Evolutionary conservation across 2,113 vertebrate species (phyloP).

Genomic region (Mesembrinibis cayennensis): DNA sequence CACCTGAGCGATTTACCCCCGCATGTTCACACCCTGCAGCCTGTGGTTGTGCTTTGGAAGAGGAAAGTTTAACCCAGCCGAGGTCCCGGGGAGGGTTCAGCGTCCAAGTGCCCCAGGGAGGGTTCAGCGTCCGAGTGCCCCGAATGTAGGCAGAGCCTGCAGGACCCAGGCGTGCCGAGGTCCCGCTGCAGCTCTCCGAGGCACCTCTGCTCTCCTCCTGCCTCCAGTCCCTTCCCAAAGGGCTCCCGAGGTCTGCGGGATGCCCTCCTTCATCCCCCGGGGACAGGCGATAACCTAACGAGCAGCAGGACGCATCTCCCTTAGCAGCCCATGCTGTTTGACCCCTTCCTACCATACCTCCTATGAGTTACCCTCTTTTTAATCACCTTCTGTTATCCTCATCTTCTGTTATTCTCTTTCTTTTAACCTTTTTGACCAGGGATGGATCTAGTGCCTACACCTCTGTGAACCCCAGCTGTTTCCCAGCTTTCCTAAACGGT

Average conservation of each 20-base stretch:
- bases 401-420: background rate
- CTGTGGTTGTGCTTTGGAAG: background rate
- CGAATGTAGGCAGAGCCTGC: background rate
- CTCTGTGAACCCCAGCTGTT: background rate
- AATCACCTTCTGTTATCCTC: background rate
- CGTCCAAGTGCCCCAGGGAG: background rate
- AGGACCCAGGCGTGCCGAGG: background rate
- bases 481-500: background rate
- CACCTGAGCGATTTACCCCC: rapidly evolving
- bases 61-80: background rate
- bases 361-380: background rate
- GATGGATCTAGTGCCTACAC: background rate
- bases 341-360: background rate
- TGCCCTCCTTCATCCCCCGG: background rate
- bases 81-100: background rate
- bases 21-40: background rate
- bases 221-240: background rate
- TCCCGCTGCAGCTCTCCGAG: background rate
- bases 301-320: background rate
- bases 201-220: background rate
- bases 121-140: background rate
- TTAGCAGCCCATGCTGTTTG: background rate
- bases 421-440: background rate
- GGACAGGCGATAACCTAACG: rapidly evolving
- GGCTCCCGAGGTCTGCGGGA: background rate